These are phyloP conservation scores for Epizoanthus ramosus DNA, from an alignment of 92 coral and sea anemone genomes.

Conservation along the genomic window DNA sequence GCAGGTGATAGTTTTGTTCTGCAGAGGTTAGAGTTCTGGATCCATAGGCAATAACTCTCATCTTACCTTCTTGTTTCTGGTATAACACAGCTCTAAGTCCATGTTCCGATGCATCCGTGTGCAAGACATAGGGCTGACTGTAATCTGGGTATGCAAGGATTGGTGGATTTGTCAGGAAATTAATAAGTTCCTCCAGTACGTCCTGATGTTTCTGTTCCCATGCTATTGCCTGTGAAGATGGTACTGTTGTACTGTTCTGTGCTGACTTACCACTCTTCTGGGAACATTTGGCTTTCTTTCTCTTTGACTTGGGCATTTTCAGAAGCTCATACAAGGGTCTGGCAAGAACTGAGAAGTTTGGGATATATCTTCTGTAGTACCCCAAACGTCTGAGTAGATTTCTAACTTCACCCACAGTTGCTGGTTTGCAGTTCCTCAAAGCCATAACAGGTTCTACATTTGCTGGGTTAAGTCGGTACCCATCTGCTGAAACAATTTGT, in stretches of 20 bases:
- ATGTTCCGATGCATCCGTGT: slow-evolving; percentile 50
- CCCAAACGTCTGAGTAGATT: slow-evolving; percentile 47
- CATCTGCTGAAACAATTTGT: slow-evolving; percentile 32
- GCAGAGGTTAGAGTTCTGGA: slow-evolving; percentile 54
- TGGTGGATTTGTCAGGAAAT: slow-evolving; percentile 37
- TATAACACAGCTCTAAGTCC: slow-evolving; percentile 54
- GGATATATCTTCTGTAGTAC: slow-evolving; percentile 33
- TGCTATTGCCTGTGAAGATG: slow-evolving; percentile 19
- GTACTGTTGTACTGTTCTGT: slow-evolving; percentile 16
- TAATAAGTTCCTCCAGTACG: slow-evolving; percentile 27
- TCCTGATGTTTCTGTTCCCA: slow-evolving; percentile 46
- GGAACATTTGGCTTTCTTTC: not conserved
- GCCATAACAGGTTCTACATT: slow-evolving; percentile 2
- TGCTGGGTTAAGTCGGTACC: slow-evolving; percentile 11
- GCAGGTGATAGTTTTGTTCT: not conserved
- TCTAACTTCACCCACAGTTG: slow-evolving; percentile 57
- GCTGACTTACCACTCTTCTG: slow-evolving; percentile 25
- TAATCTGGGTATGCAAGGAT: slow-evolving; percentile 40
- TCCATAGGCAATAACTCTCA: slow-evolving; percentile 48
- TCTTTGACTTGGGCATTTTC: slow-evolving; percentile 2
- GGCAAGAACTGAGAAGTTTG: slow-evolving; percentile 36
- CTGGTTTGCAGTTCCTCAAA: slow-evolving; percentile 32
- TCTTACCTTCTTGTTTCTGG: slow-evolving; percentile 49
- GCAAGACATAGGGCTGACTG: slow-evolving; percentile 39
- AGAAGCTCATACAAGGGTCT: slow-evolving; percentile 46